Evolutionary conservation across 2,888 invertebrate genomes (phyloP).

Genomic region (Morpho helenor): DNA sequence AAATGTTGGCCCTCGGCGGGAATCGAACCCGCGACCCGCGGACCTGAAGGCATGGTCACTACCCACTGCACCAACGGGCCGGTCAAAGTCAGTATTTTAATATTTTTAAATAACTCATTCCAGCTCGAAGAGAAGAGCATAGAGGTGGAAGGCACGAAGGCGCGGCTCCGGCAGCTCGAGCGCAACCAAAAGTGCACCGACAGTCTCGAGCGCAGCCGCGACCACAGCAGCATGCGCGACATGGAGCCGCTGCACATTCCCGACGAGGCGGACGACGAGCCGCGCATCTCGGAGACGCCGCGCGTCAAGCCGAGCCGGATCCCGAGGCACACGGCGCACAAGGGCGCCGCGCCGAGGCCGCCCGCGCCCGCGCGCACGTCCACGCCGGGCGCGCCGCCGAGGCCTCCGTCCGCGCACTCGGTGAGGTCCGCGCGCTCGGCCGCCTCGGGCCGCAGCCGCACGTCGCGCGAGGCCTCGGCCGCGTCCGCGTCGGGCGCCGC

Average conservation of each 20-base stretch:
- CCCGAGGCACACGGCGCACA: constrained; percentile 37
- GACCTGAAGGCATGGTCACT: too few relatives aligned
- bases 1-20: too few relatives aligned
- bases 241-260: constrained; percentile 67
- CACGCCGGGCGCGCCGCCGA: constrained; percentile 38
- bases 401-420: constrained; percentile 54
- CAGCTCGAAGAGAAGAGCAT: constrained; percentile 91
- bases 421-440: constrained; percentile 44
- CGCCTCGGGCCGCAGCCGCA: constrained; percentile 50
- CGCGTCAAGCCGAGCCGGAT: constrained; percentile 77
- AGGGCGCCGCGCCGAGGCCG: constrained; percentile 63
- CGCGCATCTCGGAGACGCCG: constrained; percentile 79
- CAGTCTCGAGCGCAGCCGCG: constrained; percentile 32
- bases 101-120: constrained; percentile 20
- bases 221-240: constrained; percentile 58
- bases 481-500: constrained; percentile 37
- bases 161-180: constrained; percentile 86
- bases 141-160: constrained; percentile 90
- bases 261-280: constrained; percentile 52
- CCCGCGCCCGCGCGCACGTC: constrained; percentile 31
- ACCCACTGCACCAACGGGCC: too few relatives aligned
- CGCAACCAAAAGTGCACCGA: constrained; percentile 43
- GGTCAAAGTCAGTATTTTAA: too few relatives aligned
- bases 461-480: constrained; percentile 50
- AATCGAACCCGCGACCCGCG: too few relatives aligned